Evolutionary conservation across 2,888 invertebrate species (phyloP).

Genomic region (Silvanus unidentatus): DNA sequence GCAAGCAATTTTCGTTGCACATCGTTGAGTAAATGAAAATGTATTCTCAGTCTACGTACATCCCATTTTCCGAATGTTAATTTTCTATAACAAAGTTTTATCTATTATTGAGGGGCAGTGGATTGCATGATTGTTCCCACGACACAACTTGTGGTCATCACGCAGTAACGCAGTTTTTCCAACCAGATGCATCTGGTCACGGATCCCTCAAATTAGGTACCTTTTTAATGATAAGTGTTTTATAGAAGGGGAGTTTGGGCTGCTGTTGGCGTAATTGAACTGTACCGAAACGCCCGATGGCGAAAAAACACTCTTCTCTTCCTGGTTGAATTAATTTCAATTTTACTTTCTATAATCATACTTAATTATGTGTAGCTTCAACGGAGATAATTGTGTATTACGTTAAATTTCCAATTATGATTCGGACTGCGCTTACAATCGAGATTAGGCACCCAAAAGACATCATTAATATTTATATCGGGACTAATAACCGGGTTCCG

Average conservation of each 20-base stretch:
- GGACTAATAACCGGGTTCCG: too few species aligned
- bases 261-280: constrained; percentile 3
- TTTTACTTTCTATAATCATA: constrained; percentile 3
- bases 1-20: constrained; percentile 12
- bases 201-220: constrained; percentile 4
- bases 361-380: background rate
- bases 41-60: background rate
- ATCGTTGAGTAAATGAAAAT: constrained; percentile 2
- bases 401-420: constrained; percentile 1
- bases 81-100: constrained; percentile 2
- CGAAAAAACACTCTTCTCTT: background rate
- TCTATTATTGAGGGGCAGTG: background rate
- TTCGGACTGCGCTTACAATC: background rate
- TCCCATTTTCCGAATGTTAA: constrained; percentile 4
- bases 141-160: constrained; percentile 5
- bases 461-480: too few species aligned
- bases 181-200: constrained; percentile 8
- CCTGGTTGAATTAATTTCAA: background rate
- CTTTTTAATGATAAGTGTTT: background rate
- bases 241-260: constrained; percentile 1
- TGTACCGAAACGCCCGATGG: constrained; percentile 2
- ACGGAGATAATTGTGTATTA: background rate
- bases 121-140: constrained; percentile 2
- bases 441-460: too few species aligned
- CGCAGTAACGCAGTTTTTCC: constrained; percentile 3